These are phyloP conservation scores for Sus cebifrons DNA, from an alignment of 2,797 vertebrate genomes.

Conservation along the genomic window DNA sequence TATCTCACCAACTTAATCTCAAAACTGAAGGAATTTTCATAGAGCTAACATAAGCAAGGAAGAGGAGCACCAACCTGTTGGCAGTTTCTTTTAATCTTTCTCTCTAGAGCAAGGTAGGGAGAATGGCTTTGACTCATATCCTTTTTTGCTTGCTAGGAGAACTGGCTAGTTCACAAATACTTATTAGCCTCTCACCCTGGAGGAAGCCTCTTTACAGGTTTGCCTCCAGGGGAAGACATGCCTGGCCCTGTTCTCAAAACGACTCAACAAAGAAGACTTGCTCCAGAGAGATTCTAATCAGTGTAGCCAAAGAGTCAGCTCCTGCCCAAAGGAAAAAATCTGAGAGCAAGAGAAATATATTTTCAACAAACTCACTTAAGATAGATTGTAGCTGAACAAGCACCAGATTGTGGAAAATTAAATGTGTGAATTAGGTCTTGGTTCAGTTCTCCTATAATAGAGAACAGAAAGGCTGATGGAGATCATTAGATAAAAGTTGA, in stretches of 20 bases:
- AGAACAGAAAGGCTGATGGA: not conserved
- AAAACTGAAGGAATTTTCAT: not conserved
- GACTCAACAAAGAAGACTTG: not conserved
- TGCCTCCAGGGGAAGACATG: not conserved
- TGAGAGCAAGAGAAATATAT: constrained; percentile 12
- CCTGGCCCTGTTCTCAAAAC: constrained; percentile 14
- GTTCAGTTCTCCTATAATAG: not conserved
- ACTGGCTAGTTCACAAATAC: not conserved
- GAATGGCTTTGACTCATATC: not conserved
- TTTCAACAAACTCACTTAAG: constrained; percentile 36
- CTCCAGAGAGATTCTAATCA: not conserved
- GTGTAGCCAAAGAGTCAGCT: not conserved
- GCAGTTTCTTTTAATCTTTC: not conserved
- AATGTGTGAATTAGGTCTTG: constrained; percentile 24
- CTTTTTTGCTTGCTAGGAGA: constrained; percentile 29
- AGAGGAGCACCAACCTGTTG: not conserved
- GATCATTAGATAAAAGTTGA: constrained; percentile 42
- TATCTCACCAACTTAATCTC: not conserved
- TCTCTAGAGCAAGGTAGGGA: not conserved
- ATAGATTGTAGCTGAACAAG: not conserved
- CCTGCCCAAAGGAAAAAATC: not conserved
- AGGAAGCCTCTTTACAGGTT: not conserved
- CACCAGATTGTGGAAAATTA: constrained; percentile 10
- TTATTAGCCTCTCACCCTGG: not conserved
- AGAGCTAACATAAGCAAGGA: not conserved